These are phyloP conservation scores for Caenorhabditis auriculariae DNA, from an alignment of 2,888 invertebrate species.

Conservation along the genomic window DNA sequence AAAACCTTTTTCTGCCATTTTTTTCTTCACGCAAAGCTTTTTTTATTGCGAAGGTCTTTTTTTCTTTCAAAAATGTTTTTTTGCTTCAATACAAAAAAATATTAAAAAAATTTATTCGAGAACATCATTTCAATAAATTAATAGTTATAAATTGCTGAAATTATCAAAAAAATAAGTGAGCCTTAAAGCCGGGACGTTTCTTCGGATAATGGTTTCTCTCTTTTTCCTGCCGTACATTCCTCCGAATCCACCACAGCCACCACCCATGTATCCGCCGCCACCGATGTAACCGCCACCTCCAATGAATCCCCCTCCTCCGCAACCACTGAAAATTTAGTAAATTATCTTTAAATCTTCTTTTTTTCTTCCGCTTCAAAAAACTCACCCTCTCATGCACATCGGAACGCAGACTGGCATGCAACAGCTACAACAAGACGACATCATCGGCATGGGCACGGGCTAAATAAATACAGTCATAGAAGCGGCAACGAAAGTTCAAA, in stretches of 20 bases:
- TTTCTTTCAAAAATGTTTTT: too few species aligned
- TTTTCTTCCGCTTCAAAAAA: too few species aligned
- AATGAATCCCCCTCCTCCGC: conserved; percentile 14
- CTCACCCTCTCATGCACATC: conserved; percentile 44
- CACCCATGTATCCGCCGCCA: conserved; percentile 14
- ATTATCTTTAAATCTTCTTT: not conserved
- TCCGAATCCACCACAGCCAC: conserved; percentile 19
- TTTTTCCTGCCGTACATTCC: conserved; percentile 33
- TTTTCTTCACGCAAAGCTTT: too few species aligned
- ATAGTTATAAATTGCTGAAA: too few species aligned
- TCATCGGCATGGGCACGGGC: conserved; percentile 31
- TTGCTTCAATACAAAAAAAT: too few species aligned
- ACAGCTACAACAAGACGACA: conserved; percentile 41
- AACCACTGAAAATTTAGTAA: not conserved
- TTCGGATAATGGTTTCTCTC: conserved; percentile 29
- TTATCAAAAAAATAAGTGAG: too few species aligned
- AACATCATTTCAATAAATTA: too few species aligned
- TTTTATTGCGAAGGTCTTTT: too few species aligned
- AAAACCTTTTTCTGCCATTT: too few species aligned
- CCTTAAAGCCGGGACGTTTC: conserved; percentile 23
- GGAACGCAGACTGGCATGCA: conserved; percentile 53
- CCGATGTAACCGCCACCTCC: conserved; percentile 23
- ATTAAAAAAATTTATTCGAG: too few species aligned
- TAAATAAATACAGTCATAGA: conserved; percentile 1
- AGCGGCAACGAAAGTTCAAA: not conserved